Percentiles rank a stretch among this genome's conserved stretches.
phyloP scores from a whole-genome alignment of 2,888 invertebrate species.

The Philopedon plagiatum region DNA sequence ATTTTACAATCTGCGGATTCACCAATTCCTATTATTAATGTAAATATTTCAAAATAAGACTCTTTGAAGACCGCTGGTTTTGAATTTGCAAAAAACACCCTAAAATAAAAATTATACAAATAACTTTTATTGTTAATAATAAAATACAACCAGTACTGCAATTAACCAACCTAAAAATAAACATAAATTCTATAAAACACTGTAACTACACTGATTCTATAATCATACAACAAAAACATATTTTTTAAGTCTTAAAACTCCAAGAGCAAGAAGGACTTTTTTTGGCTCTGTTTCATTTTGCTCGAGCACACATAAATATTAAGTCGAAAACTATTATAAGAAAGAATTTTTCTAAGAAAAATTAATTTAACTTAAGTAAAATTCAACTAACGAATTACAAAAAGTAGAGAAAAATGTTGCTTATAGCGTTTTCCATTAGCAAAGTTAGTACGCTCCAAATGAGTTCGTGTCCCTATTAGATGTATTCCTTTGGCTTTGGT shows the following conservation, averaged over 20 bases:
- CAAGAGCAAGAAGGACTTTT: too few species aligned
- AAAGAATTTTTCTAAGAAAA: neutral
- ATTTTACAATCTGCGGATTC: too few species aligned
- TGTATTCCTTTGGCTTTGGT: too few species aligned
- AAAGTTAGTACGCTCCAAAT: too few species aligned
- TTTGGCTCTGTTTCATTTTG: too few species aligned
- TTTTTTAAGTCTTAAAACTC: too few species aligned
- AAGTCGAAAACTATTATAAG: neutral
- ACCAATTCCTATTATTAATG: too few species aligned
- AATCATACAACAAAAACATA: neutral
- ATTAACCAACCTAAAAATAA: slow-evolving; percentile 14
- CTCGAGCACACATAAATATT: neutral
- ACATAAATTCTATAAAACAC: slow-evolving; percentile 10
- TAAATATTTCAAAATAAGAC: too few species aligned
- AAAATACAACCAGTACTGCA: slow-evolving; percentile 32
- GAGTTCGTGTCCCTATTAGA: too few species aligned
- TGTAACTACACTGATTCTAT: slow-evolving; percentile 14
- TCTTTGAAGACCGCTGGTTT: too few species aligned
- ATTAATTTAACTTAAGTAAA: neutral
- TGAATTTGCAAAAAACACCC: too few species aligned
- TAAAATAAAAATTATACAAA: slow-evolving; percentile 20
- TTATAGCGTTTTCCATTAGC: too few species aligned
- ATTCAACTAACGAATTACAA: neutral
- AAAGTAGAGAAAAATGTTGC: neutral
- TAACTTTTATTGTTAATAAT: slow-evolving; percentile 20